These are phyloP conservation scores for Drosophila ironensis DNA, from an alignment of 1,140 invertebrate species.

Conservation along the genomic window DNA sequence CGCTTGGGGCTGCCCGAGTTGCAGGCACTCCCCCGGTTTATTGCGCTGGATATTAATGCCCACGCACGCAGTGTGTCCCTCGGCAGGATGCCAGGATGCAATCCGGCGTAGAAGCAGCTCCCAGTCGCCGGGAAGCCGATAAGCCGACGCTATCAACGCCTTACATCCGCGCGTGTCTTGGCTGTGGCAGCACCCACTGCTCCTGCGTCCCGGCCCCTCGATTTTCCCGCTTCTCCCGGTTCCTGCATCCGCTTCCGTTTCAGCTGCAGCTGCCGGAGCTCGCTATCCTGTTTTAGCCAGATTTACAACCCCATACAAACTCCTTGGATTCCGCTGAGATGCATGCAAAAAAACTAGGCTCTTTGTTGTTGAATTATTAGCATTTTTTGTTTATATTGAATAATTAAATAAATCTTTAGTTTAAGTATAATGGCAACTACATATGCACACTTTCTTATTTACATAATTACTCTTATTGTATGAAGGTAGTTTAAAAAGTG, in stretches of 20 bases:
- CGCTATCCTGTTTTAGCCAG: conserved; percentile 69
- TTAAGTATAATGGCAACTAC: no score
- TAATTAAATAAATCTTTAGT: no score
- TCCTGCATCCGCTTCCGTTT: conserved; percentile 68
- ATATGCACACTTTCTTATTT: no score
- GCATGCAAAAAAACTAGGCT: neutral
- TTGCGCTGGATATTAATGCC: conserved; percentile 52
- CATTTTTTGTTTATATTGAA: no score
- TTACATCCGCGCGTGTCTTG: conserved; percentile 43
- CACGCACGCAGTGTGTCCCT: conserved; percentile 48
- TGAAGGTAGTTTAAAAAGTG: neutral
- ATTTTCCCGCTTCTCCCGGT: conserved; percentile 3
- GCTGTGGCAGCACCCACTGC: conserved; percentile 8
- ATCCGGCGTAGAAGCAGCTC: conserved; percentile 2
- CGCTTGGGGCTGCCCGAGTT: conserved; percentile 43
- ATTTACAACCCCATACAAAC: conserved; percentile 64
- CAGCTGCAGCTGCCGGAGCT: conserved; percentile 60
- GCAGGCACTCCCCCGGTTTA: conserved; percentile 11
- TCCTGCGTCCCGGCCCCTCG: neutral
- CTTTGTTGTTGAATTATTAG: no score
- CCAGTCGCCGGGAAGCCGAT: conserved; percentile 39
- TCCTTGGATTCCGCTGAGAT: conserved; percentile 34
- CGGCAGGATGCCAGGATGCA: conserved; percentile 51
- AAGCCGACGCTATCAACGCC: conserved; percentile 72
- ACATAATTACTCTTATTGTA: no score